Evolutionary conservation across 1,140 invertebrate genomes (phyloP).

Genomic region (Drosophila sechellia): DNA sequence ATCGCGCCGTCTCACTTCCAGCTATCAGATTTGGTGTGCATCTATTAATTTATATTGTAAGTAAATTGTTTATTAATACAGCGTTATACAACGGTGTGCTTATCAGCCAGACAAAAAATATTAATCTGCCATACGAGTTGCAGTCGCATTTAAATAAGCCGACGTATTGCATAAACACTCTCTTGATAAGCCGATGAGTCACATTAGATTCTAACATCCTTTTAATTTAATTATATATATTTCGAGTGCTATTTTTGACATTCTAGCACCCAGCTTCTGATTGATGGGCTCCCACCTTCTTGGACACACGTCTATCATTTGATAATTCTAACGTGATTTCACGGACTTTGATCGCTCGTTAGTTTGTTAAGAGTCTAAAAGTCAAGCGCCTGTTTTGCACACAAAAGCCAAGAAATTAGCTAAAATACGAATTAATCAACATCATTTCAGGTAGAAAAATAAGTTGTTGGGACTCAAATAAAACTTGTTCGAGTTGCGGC

Average conservation of each 20-base stretch:
- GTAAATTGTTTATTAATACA: conserved; percentile 57
- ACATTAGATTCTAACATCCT: conserved; percentile 15
- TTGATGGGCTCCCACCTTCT: conserved; percentile 14
- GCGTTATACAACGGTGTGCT: conserved; percentile 56
- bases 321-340: not conserved
- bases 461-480: conserved; percentile 4
- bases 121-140: conserved; percentile 51
- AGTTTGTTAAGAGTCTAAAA: conserved; percentile 19
- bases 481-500: conserved; percentile 9
- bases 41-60: conserved; percentile 44
- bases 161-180: conserved; percentile 27
- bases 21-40: conserved; percentile 23
- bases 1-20: conserved; percentile 6
- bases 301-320: conserved; percentile 17
- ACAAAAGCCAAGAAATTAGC: conserved; percentile 12
- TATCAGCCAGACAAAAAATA: conserved; percentile 66
- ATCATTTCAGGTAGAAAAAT: conserved; percentile 12
- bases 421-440: conserved; percentile 22
- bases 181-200: conserved; percentile 54
- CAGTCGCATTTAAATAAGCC: conserved; percentile 60
- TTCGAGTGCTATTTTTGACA: conserved; percentile 3
- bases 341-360: conserved; percentile 20
- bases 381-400: conserved; percentile 10
- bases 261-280: conserved; percentile 16
- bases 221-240: conserved; percentile 35